Percentiles rank a stretch among this genome's conserved stretches.
These are phyloP conservation scores for Platysternon megacephalum DNA, from an alignment of 2,113 vertebrate genomes.

Conservation along the genomic window DNA sequence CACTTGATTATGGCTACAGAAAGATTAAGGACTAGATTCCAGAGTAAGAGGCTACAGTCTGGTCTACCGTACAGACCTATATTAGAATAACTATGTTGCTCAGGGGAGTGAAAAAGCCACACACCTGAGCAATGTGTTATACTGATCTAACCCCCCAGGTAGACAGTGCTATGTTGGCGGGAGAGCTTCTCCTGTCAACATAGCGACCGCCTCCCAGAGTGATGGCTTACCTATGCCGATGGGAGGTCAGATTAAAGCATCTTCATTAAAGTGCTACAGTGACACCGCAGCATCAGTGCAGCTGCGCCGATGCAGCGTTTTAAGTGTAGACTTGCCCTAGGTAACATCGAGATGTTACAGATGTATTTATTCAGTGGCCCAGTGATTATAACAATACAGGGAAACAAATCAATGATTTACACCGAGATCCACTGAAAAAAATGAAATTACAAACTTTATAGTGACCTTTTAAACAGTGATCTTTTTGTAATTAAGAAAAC, in stretches of 20 bases:
- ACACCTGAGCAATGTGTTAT: no score
- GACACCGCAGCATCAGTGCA: neutral
- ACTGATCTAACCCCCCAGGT: neutral
- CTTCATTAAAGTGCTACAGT: neutral
- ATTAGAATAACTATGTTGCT: no score
- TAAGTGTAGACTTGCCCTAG: no score
- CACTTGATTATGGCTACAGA: neutral
- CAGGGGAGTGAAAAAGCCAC: no score
- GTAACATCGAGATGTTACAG: neutral
- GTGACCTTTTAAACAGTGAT: neutral
- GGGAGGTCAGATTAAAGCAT: neutral
- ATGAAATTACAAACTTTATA: neutral
- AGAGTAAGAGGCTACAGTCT: neutral
- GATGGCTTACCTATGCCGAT: no score
- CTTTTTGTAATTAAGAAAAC: constrained; percentile 1
- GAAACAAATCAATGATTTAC: neutral
- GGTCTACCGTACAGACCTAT: no score
- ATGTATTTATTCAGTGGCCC: neutral
- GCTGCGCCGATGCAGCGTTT: no score
- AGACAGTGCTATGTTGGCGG: neutral
- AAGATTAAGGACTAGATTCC: neutral
- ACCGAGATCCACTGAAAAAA: neutral
- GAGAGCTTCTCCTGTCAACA: neutral
- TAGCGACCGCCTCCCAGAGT: neutral
- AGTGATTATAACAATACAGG: neutral